phyloP scores from a whole-genome alignment of 2,888 invertebrate species.

The Rhingia campestris region DNA sequence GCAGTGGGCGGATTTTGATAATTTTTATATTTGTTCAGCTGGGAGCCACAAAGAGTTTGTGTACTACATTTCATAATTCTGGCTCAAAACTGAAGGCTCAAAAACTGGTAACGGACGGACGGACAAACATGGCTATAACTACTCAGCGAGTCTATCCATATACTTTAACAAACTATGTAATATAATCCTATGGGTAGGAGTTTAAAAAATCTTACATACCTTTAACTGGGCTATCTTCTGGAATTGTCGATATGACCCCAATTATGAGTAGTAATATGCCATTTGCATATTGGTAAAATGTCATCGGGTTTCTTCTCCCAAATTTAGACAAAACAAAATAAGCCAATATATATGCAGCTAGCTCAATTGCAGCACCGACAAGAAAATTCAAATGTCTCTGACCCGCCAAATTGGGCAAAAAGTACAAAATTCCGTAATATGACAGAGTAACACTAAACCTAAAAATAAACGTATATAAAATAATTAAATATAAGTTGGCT shows the following conservation, averaged over 20 bases:
- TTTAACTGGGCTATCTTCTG: slow-evolving; percentile 32
- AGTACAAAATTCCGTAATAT: slow-evolving; percentile 82
- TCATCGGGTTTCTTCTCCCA: slow-evolving; percentile 82
- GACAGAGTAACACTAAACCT: slow-evolving; percentile 82
- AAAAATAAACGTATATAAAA: neutral
- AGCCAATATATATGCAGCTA: slow-evolving; percentile 81
- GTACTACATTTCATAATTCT: too few species aligned
- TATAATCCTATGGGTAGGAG: too few species aligned
- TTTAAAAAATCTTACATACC: slow-evolving; percentile 21
- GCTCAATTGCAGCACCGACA: slow-evolving; percentile 83
- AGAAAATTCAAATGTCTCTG: slow-evolving; percentile 83
- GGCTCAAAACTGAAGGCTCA: too few species aligned
- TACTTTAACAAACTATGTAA: too few species aligned
- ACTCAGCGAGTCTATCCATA: too few species aligned
- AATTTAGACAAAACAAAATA: slow-evolving; percentile 81
- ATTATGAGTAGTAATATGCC: slow-evolving; percentile 81
- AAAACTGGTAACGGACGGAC: too few species aligned
- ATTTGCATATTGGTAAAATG: slow-evolving; percentile 81
- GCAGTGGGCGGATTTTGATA: too few species aligned
- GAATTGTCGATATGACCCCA: slow-evolving; percentile 76
- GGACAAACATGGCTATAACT: too few species aligned
- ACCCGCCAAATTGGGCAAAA: slow-evolving; percentile 81
- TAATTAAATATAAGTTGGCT: too few species aligned
- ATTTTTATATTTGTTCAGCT: too few species aligned
- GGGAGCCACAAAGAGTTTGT: too few species aligned